phyloP scores from a whole-genome alignment of 2,888 invertebrate genomes.

The Scaeva pyrastri region DNA sequence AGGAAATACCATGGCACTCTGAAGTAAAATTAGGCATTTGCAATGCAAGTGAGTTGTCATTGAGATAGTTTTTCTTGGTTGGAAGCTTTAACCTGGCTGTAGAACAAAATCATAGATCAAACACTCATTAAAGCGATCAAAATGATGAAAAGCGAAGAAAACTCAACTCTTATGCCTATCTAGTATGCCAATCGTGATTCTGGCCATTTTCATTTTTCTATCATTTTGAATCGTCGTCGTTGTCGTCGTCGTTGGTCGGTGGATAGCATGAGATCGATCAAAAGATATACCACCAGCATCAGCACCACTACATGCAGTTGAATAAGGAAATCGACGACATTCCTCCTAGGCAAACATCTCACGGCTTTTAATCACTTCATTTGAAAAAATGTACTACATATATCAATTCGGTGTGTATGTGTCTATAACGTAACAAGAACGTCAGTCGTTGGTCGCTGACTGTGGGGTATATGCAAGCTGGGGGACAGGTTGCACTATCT shows the following conservation, averaged over 20 bases:
- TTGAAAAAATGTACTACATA: slow-evolving; percentile 80
- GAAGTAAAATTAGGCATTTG: slow-evolving; percentile 56
- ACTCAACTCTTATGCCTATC: background rate
- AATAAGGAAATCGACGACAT: slow-evolving; percentile 70
- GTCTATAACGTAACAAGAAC: slow-evolving; percentile 40
- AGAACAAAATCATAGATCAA: slow-evolving; percentile 17
- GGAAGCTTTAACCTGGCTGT: slow-evolving; percentile 36
- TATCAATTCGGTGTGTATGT: slow-evolving; percentile 20
- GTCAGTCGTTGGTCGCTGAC: background rate
- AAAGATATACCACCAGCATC: slow-evolving; percentile 33
- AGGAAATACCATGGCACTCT: slow-evolving; percentile 55
- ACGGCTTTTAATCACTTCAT: slow-evolving; percentile 81
- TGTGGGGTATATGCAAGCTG: background rate
- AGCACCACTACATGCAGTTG: slow-evolving; percentile 50
- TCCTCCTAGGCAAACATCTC: slow-evolving; percentile 62
- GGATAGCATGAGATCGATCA: slow-evolving; percentile 8
- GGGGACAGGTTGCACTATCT: slow-evolving; percentile 35
- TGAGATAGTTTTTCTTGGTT: background rate
- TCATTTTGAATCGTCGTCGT: slow-evolving; percentile 21
- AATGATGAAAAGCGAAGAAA: background rate
- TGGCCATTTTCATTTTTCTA: slow-evolving; percentile 16
- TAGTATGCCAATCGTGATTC: slow-evolving; percentile 1
- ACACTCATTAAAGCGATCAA: slow-evolving; percentile 23
- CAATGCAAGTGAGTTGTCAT: slow-evolving; percentile 54
- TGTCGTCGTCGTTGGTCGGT: background rate